phyloP scores from a whole-genome alignment of 2,113 vertebrate species.

The Elgaria multicarinata region DNA sequence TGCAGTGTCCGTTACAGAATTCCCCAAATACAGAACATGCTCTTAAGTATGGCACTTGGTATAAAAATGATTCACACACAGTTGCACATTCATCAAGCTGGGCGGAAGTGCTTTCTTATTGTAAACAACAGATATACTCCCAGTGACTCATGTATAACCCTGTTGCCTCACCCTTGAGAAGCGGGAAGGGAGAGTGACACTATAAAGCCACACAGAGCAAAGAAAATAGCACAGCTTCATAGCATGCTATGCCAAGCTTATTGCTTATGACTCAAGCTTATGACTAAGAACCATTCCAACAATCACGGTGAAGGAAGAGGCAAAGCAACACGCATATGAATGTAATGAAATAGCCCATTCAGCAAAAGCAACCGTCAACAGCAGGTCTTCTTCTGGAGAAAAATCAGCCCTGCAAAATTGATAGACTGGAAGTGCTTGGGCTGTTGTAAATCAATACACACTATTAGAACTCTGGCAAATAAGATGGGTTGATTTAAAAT shows the following conservation, averaged over 20 bases:
- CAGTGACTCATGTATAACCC: background rate
- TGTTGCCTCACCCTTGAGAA: background rate
- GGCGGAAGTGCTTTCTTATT: background rate
- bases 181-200: background rate
- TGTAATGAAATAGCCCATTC: background rate
- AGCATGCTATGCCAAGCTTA: too few species aligned
- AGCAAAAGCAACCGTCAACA: background rate
- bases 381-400: background rate
- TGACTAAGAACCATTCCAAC: background rate
- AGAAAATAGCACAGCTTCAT: background rate
- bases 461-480: background rate
- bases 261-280: background rate
- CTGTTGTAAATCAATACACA: background rate
- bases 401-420: background rate
- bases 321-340: too few species aligned
- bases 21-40: too few species aligned
- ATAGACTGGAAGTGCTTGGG: background rate
- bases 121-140: background rate
- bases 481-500: background rate
- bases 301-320: background rate
- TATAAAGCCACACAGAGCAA: too few species aligned
- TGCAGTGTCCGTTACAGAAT: background rate
- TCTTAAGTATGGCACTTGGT: background rate
- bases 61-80: background rate
- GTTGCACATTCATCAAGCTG: background rate